phyloP scores from a whole-genome alignment of 2,888 invertebrate genomes.

The Erebia epiphron region DNA sequence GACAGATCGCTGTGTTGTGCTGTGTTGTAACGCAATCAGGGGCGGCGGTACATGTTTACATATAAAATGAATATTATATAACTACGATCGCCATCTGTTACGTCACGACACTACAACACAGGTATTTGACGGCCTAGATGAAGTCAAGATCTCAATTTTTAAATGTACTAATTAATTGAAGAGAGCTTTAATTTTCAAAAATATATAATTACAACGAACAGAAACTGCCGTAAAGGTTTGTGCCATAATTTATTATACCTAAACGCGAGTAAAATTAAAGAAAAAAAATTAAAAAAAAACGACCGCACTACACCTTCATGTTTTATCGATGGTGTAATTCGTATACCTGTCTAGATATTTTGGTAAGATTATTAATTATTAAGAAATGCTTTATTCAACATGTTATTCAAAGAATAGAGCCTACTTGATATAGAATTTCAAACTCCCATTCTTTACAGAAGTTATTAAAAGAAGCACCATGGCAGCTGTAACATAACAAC shows the following conservation, averaged over 20 bases:
- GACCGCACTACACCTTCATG: not conserved
- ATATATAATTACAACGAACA: slow-evolving; percentile 6
- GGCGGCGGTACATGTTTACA: no score
- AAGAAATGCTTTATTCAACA: no score
- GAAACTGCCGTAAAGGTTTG: not conserved
- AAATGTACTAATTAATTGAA: not conserved
- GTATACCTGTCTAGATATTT: not conserved
- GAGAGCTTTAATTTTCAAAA: slow-evolving; percentile 10
- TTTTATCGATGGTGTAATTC: not conserved
- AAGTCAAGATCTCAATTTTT: no score
- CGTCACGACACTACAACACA: not conserved
- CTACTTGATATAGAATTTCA: no score
- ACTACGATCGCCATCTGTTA: not conserved
- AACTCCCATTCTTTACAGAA: no score
- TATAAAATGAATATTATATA: not conserved
- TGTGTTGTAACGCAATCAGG: not conserved
- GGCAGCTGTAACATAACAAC: no score
- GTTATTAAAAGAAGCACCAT: no score
- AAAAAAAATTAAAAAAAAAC: not conserved
- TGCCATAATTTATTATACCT: not conserved
- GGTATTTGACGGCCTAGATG: no score
- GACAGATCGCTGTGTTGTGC: not conserved
- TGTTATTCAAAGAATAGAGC: no score
- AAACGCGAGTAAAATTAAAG: not conserved
- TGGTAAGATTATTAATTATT: not conserved